Base-by-base conservation (phyloP, 2,888 invertebrate species). In the Leptopilina myrica region DNA sequence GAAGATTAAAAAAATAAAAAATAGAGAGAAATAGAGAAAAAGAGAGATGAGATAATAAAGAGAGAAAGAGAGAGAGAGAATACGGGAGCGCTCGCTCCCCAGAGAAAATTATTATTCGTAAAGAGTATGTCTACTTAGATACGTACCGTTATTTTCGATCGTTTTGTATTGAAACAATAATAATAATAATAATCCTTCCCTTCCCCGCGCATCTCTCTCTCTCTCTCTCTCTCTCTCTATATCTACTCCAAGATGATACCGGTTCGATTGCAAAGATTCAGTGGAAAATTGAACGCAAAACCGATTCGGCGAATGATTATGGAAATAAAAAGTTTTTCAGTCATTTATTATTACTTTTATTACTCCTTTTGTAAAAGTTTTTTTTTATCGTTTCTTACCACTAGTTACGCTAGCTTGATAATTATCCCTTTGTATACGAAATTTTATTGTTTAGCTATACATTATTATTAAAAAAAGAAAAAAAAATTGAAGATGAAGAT, bases 251-350 rank as follows among this genome's bases (percentile, higher is more conserved):
- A 8, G 33, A 8, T 33, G 73, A 73, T 73, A 73, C 73, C 56
- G 56, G 73, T 59, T 73, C 33, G 73, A 73, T 73, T 73, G 53
- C 73, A 43, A 33, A 59, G 56, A 73, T 73, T 73, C 73, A 73
- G n/a, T 56, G 73, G 73, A 59, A 73, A 73, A 73, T 73, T 56
- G 73, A 73, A 73, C 73, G 73, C 73, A n/a, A 73, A 49, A 73
- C 73, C n/a, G 73, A 73, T 69, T 69, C 53, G 69, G 7, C 14
- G 26, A 20, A 69, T 26, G 69, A 69, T 73, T 73, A 56, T 56
- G 56, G 73, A 56, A 73, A 73, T 56, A 73, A 56, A 40, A 33
- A 73, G 53, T 53, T 59, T 53, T 59, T 56, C 7, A 40, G 56
- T 73, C 53, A 40, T 73, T 73, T 40, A 8, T 33, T 8, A 59